Percentiles rank a stretch among this genome's conserved stretches.
These are phyloP conservation scores for Acleris sparsana DNA, from an alignment of 2,888 invertebrate genomes.

Conservation along the genomic window DNA sequence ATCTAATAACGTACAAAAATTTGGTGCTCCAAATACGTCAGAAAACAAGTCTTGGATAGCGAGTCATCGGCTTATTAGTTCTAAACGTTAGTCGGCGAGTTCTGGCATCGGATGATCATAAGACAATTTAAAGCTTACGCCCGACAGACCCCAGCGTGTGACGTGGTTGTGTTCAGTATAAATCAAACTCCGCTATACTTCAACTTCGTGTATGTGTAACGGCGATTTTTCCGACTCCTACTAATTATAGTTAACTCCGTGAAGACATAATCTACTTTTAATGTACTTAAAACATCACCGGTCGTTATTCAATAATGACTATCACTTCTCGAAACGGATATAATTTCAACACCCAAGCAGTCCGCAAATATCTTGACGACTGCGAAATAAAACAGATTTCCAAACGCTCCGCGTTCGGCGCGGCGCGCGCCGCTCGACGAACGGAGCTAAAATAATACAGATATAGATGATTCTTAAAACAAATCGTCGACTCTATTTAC, in stretches of 20 bases:
- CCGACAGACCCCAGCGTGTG: constrained; percentile 37
- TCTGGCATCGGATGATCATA: constrained; percentile 44
- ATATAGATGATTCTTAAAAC: constrained; percentile 11
- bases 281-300: constrained; percentile 50
- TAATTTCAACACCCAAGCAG: constrained; percentile 7
- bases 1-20: constrained; percentile 56
- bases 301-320: constrained; percentile 39
- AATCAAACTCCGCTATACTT: background rate
- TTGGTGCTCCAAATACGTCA: constrained; percentile 49
- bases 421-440: constrained; percentile 9
- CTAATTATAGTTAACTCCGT: constrained; percentile 29
- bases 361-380: background rate
- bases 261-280: constrained; percentile 39
- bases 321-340: constrained; percentile 24
- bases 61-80: constrained; percentile 45
- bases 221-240: background rate
- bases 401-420: background rate
- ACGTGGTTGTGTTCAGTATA: background rate
- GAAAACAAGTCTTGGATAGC: constrained; percentile 46
- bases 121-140: constrained; percentile 46
- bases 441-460: constrained; percentile 5
- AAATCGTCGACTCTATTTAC: background rate
- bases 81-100: constrained; percentile 43
- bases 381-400: constrained; percentile 17
- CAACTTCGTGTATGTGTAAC: background rate